Conservation (phyloP, 2,113 vertebrate species). For the Oryzias celebensis region DNA sequence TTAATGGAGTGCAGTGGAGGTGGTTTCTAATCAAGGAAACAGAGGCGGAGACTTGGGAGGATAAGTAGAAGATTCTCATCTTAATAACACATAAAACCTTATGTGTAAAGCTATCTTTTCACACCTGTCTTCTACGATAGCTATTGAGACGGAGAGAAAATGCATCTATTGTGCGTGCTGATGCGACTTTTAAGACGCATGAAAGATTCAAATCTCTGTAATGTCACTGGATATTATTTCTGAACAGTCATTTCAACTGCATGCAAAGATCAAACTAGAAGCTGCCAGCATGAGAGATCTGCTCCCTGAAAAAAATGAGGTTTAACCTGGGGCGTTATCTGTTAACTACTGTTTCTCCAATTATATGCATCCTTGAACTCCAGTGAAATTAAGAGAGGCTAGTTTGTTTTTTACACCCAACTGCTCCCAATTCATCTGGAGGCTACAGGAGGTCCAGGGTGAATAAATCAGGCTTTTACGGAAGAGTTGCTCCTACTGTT, state of each 20-base stretch:
- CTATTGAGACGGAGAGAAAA: neutral
- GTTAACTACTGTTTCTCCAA: conserved; percentile 84
- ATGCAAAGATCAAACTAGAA: conserved; percentile 23
- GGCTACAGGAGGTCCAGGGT: conserved; percentile 88
- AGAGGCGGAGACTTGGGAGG: conserved; percentile 26
- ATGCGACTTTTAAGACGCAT: conserved; percentile 1
- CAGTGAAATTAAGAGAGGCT: conserved; percentile 81
- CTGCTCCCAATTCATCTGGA: conserved; percentile 78
- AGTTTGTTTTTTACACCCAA: conserved; percentile 79
- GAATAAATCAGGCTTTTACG: conserved; percentile 94
- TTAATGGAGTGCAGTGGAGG: conserved; percentile 62
- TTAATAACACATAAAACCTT: conserved; percentile 36
- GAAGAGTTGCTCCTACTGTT: conserved; percentile 92
- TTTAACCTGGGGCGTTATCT: conserved; percentile 80
- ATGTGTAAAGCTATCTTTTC: conserved; percentile 36
- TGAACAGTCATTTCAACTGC: neutral
- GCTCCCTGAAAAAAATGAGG: conserved; percentile 75
- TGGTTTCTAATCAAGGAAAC: conserved; percentile 48
- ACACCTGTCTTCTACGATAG: conserved; percentile 17
- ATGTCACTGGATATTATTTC: conserved; percentile 12
- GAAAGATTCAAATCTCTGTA: conserved; percentile 6
- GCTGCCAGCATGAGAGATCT: conserved; percentile 33
- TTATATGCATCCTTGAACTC: conserved; percentile 94
- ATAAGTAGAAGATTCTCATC: conserved; percentile 34
- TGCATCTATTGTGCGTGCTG: conserved; percentile 16